A percentile compares a stretch with the other conserved stretches of the same genome.
phyloP scores from a whole-genome alignment of 2,888 invertebrate species.

The Spodoptera exigua region DNA sequence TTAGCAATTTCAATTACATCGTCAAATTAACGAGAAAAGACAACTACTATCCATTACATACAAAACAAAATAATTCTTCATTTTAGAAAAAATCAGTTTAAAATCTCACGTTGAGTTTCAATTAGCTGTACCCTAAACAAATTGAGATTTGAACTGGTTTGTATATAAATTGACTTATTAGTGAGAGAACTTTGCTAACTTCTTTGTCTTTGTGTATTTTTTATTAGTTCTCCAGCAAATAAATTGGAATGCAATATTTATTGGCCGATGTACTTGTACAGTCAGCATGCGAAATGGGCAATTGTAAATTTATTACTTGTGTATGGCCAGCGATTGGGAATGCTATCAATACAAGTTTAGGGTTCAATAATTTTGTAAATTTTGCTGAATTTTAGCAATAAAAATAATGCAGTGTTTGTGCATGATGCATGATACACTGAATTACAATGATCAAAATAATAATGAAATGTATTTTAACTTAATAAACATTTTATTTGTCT shows the following conservation, averaged over 20 bases:
- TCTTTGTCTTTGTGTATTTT: slow-evolving; percentile 15
- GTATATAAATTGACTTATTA: slow-evolving; percentile 21
- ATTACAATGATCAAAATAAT: not conserved
- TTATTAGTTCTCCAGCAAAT: slow-evolving; percentile 39
- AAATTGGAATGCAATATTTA: slow-evolving; percentile 58
- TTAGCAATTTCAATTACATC: slow-evolving; percentile 1
- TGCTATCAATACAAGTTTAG: not conserved
- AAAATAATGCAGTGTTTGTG: not conserved
- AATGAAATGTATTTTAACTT: too few species aligned
- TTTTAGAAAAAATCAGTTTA: too few species aligned
- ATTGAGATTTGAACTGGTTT: not conserved
- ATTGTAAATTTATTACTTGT: slow-evolving; percentile 51
- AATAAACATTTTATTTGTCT: too few species aligned
- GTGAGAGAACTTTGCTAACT: slow-evolving; percentile 14
- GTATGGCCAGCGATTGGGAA: slow-evolving; percentile 31
- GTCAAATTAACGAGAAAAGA: slow-evolving; percentile 2
- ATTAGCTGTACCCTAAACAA: too few species aligned
- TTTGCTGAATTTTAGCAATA: slow-evolving; percentile 1
- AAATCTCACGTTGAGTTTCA: too few species aligned
- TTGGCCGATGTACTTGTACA: slow-evolving; percentile 30
- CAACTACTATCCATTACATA: too few species aligned
- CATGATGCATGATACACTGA: not conserved
- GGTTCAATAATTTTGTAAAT: not conserved
- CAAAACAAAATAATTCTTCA: too few species aligned
- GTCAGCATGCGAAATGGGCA: slow-evolving; percentile 43